These are phyloP conservation scores for Standfussiana lucernea DNA, from an alignment of 2,888 invertebrate genomes.

Conservation along the genomic window DNA sequence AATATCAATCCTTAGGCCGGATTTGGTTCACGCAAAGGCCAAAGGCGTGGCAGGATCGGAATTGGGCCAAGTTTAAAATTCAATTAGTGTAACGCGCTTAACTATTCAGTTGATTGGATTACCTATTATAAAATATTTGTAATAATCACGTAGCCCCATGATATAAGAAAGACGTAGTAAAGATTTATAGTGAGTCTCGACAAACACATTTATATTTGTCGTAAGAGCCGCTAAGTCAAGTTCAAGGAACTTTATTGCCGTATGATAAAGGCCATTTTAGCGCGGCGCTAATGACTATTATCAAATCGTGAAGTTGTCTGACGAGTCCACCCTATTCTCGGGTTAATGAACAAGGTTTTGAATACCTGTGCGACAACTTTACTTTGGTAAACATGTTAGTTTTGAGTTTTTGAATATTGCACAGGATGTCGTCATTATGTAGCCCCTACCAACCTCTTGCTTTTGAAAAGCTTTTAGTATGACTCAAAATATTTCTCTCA, in stretches of 20 bases:
- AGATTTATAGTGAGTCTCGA: conserved; percentile 39
- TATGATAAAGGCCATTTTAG: conserved; percentile 62
- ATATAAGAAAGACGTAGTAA: conserved; percentile 26
- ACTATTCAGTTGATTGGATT: conserved; percentile 32
- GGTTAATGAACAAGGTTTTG: conserved; percentile 64
- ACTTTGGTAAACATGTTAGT: conserved; percentile 53
- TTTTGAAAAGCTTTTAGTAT: background rate
- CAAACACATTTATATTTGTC: conserved; percentile 54
- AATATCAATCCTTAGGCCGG: background rate
- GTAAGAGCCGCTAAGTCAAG: conserved; percentile 57
- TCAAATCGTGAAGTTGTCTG: conserved; percentile 59
- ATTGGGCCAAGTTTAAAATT: conserved; percentile 39
- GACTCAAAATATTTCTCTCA: conserved; percentile 21
- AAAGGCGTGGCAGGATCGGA: conserved; percentile 22
- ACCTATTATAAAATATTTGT: conserved; percentile 39
- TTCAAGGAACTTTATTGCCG: conserved; percentile 65
- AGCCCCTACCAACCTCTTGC: background rate
- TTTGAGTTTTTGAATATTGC: conserved; percentile 36
- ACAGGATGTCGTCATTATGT: conserved; percentile 3
- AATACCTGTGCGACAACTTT: conserved; percentile 54
- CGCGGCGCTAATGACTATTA: conserved; percentile 51
- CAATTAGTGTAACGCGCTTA: conserved; percentile 52
- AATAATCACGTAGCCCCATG: conserved; percentile 21
- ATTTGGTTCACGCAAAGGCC: conserved; percentile 2
- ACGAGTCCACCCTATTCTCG: conserved; percentile 62